These are phyloP conservation scores for Agraylea sexmaculata DNA, from an alignment of 1,140 invertebrate species.

Conservation along the genomic window DNA sequence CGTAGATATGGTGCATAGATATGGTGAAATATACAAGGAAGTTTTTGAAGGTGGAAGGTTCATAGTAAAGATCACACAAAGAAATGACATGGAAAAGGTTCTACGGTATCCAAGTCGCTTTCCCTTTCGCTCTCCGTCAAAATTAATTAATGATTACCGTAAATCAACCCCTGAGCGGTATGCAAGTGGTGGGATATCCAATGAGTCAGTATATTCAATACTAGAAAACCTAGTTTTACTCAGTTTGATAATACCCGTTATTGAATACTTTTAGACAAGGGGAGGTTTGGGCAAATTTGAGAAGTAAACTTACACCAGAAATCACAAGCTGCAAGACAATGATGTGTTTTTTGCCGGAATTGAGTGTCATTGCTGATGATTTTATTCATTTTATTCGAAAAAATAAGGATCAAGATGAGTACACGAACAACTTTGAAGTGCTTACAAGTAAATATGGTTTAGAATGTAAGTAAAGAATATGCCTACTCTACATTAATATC, in stretches of 20 bases:
- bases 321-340: conserved; percentile 68
- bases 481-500: neutral
- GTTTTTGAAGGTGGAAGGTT: conserved; percentile 60
- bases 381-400: conserved; percentile 55
- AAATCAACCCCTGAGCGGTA: conserved; percentile 63
- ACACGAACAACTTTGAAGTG: conserved; percentile 54
- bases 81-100: conserved; percentile 66
- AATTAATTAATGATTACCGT: conserved; percentile 68
- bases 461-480: conserved; percentile 48
- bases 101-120: conserved; percentile 56
- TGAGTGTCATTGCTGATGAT: conserved; percentile 68
- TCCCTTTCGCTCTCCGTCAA: conserved; percentile 71
- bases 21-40: conserved; percentile 67
- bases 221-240: conserved; percentile 20
- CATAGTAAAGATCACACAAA: conserved; percentile 63
- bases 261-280: conserved; percentile 62
- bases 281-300: conserved; percentile 63
- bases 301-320: conserved; percentile 60
- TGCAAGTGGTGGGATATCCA: conserved; percentile 65
- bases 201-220: conserved; percentile 52
- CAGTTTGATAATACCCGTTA: conserved; percentile 10
- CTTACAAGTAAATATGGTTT: conserved; percentile 64
- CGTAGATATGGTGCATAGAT: conserved; percentile 54
- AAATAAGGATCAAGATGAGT: conserved; percentile 35
- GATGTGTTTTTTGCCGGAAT: conserved; percentile 60